Evolutionary conservation across 2,113 vertebrate species (phyloP).

Genomic region (Potamarius usumacintae): DNA sequence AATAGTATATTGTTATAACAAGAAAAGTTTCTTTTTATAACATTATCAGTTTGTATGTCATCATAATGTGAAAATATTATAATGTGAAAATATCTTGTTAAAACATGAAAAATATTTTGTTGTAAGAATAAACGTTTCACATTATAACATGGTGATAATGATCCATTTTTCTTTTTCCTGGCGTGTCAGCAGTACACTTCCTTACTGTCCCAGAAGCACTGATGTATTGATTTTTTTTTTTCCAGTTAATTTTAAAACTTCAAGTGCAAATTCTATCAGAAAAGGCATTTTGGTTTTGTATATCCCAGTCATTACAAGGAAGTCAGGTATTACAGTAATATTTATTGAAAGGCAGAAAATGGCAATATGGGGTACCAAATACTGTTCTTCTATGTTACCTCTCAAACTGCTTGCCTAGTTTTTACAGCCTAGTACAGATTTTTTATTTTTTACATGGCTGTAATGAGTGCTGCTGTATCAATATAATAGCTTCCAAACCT

Average conservation of each 20-base stretch:
- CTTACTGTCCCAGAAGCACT: no score
- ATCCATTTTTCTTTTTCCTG: no score
- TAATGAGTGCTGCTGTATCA: not conserved
- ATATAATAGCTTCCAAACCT: not conserved
- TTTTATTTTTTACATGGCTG: not conserved
- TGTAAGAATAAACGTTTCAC: no score
- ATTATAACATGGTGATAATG: no score
- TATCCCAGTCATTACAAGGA: not conserved
- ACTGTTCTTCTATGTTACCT: not conserved
- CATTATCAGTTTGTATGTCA: no score
- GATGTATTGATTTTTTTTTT: not conserved
- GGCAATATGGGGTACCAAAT: not conserved
- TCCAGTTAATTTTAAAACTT: not conserved
- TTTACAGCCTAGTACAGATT: not conserved
- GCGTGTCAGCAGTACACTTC: no score
- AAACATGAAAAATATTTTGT: no score
- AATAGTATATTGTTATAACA: no score
- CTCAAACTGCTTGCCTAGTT: not conserved
- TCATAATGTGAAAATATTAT: no score
- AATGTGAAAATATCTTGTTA: no score
- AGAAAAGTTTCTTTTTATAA: no score
- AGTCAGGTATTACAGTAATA: not conserved
- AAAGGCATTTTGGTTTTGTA: not conserved
- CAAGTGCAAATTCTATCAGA: not conserved
- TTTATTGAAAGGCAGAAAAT: not conserved